phyloP scores from a whole-genome alignment of 2,113 vertebrate species.

The Arizona elegans region DNA sequence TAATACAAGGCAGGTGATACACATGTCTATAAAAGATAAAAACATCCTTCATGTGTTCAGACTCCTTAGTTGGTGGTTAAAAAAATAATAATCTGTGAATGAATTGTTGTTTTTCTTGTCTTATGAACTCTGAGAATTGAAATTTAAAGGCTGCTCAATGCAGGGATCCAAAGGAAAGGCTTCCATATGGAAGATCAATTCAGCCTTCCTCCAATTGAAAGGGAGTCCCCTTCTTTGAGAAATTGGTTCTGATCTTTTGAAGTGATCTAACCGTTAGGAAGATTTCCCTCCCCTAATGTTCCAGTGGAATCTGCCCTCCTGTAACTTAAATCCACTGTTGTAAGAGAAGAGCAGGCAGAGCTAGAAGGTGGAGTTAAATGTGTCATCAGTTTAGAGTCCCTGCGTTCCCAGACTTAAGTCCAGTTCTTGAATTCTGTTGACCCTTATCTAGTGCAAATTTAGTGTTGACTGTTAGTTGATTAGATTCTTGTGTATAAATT shows the following conservation, averaged over 20 bases:
- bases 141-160: not conserved
- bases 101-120: not conserved
- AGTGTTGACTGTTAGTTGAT: not conserved
- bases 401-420: not conserved
- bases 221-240: not conserved
- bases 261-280: not conserved
- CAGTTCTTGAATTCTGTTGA: not conserved
- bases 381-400: not conserved
- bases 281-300: not conserved
- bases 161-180: not conserved
- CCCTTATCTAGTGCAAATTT: not conserved
- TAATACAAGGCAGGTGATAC: not conserved
- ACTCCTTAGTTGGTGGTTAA: not conserved
- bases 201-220: not conserved
- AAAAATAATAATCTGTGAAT: not conserved
- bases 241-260: not conserved
- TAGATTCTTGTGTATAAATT: not conserved
- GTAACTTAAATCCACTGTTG: not conserved
- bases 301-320: not conserved
- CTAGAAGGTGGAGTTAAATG: not conserved
- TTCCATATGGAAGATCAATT: not conserved
- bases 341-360: not conserved
- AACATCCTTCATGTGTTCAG: not conserved
- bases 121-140: not conserved
- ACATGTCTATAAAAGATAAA: not conserved